phyloP scores from a whole-genome alignment of 2,888 invertebrate species.

The Tenthredo scrophulariae region DNA sequence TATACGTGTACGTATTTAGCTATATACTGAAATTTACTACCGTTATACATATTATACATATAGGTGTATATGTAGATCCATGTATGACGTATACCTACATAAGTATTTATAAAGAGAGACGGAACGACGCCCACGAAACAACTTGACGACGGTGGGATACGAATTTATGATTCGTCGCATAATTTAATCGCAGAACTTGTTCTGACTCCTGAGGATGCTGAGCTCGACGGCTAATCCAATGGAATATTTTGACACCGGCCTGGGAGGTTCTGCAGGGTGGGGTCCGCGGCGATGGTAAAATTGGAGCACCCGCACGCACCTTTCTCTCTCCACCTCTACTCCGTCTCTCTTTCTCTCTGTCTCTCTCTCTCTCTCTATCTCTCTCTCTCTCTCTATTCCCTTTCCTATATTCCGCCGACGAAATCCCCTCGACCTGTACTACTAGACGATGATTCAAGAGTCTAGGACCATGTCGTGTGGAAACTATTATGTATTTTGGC shows the following conservation, averaged over 20 bases:
- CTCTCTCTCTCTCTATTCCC: slow-evolving; percentile 56
- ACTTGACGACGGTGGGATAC: slow-evolving; percentile 16
- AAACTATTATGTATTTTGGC: slow-evolving; percentile 4
- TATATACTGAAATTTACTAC: background rate
- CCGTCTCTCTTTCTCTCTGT: slow-evolving; percentile 52
- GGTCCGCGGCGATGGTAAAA: slow-evolving; percentile 17
- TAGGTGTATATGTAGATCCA: background rate
- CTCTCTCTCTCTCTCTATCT: slow-evolving; percentile 47
- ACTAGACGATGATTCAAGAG: slow-evolving; percentile 33
- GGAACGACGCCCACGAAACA: background rate
- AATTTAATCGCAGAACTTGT: slow-evolving; percentile 50
- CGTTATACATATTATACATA: background rate
- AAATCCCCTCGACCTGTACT: background rate
- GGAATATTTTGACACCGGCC: slow-evolving; percentile 51
- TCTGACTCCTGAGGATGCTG: slow-evolving; percentile 47
- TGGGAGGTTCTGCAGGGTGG: background rate
- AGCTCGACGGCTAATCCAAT: slow-evolving; percentile 44
- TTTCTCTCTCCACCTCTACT: slow-evolving; percentile 35
- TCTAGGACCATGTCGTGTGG: slow-evolving; percentile 2
- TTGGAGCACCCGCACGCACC: slow-evolving; percentile 51
- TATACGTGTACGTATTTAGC: background rate
- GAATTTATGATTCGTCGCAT: slow-evolving; percentile 49
- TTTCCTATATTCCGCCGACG: slow-evolving; percentile 24
- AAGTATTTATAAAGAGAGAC: background rate
- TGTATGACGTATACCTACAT: background rate